Conservation (phyloP, 2,113 vertebrate species). For the Sylvia atricapilla region DNA sequence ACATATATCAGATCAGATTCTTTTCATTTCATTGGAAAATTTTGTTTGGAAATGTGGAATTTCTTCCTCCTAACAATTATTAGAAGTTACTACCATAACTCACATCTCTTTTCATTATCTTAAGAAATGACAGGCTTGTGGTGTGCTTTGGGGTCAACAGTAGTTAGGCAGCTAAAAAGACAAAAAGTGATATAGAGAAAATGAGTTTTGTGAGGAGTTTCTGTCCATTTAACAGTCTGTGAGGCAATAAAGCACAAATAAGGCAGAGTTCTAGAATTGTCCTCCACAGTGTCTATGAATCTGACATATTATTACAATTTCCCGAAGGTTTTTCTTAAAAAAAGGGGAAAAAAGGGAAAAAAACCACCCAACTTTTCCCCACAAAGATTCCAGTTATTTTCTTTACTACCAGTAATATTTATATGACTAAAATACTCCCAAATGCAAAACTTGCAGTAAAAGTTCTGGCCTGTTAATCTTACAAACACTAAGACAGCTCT, state of each 20-base stretch:
- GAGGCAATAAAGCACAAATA: not conserved
- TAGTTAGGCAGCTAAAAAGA: not conserved
- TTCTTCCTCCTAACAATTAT: not conserved
- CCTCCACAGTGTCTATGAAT: not conserved
- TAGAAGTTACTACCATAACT: not conserved
- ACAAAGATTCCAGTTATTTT: not conserved
- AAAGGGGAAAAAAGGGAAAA: rapidly evolving
- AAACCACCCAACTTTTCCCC: rapidly evolving
- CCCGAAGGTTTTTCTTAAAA: not conserved
- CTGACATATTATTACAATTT: not conserved
- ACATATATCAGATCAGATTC: not conserved
- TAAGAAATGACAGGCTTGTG: not conserved
- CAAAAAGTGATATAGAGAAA: not conserved
- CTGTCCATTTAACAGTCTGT: not conserved
- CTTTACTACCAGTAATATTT: not conserved
- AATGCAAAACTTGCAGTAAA: not conserved
- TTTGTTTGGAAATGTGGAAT: not conserved
- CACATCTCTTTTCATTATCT: not conserved
- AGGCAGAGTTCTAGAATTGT: not conserved
- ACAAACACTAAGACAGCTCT: not conserved
- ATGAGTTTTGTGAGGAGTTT: not conserved
- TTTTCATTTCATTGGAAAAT: not conserved
- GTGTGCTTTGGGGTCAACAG: not conserved
- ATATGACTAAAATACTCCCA: not conserved
- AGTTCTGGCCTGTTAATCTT: not conserved